phyloP scores from a whole-genome alignment of 2,797 vertebrate species.

The Vultur gryphus region DNA sequence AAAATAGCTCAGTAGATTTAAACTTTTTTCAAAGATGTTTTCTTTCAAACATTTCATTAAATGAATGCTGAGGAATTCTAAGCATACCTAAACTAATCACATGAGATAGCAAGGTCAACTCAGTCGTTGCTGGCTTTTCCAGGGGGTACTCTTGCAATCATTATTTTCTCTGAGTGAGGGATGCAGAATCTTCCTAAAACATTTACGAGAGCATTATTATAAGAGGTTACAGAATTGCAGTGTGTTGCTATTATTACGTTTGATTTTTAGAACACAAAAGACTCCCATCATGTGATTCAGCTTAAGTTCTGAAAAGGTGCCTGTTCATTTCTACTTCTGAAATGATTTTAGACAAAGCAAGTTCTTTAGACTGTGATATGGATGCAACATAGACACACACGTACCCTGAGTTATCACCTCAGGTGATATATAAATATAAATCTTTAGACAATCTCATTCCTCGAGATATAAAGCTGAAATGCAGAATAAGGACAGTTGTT shows the following conservation, averaged over 20 bases:
- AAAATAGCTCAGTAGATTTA: neutral
- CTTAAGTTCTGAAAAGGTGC: neutral
- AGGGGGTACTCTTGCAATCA: neutral
- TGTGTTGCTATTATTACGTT: neutral
- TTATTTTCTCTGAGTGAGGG: neutral
- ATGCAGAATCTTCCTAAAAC: neutral
- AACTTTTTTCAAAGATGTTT: neutral
- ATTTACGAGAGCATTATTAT: neutral
- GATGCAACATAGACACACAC: neutral
- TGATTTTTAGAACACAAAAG: constrained; percentile 26
- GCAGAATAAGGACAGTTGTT: neutral
- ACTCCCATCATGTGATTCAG: neutral
- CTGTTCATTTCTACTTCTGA: neutral
- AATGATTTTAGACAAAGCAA: neutral
- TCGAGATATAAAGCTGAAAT: constrained; percentile 4
- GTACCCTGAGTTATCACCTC: neutral
- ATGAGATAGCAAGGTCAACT: neutral
- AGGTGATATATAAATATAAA: neutral
- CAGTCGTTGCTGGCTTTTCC: neutral
- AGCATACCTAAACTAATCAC: neutral
- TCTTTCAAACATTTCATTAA: neutral
- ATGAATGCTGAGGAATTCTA: neutral
- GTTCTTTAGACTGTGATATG: neutral
- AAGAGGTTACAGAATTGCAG: neutral
- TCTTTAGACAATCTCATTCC: neutral